Conservation (phyloP, 2,888 invertebrate species). For the Parnassius apollo region DNA sequence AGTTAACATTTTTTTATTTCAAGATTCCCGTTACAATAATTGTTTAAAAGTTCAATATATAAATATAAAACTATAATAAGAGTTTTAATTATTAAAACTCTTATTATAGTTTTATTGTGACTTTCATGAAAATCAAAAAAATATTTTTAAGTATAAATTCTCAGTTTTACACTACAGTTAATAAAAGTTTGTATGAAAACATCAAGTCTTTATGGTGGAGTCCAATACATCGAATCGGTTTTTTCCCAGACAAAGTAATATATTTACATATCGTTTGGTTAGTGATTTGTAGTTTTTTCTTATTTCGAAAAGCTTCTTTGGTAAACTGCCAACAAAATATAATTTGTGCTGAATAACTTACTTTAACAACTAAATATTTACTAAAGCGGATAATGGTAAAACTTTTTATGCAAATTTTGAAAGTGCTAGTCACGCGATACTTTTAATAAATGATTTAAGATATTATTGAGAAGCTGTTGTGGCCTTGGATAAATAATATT, state of each 20-base stretch:
- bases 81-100: no score
- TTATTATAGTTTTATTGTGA: no score
- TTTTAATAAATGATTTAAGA: no score
- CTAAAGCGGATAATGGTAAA: neutral
- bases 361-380: conserved; percentile 16
- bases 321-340: conserved; percentile 49
- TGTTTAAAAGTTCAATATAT: no score
- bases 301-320: conserved; percentile 57
- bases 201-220: conserved; percentile 10
- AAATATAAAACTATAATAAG: no score
- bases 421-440: neutral
- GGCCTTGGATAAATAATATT: no score
- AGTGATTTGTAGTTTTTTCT: conserved; percentile 50
- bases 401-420: conserved; percentile 21
- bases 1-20: no score
- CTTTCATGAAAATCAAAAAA: neutral
- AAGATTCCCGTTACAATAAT: no score
- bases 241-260: conserved; percentile 22
- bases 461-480: no score
- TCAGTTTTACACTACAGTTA: neutral
- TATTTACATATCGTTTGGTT: conserved; percentile 54
- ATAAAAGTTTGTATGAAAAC: conserved; percentile 8
- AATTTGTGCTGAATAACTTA: conserved; percentile 30
- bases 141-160: neutral
- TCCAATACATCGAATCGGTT: conserved; percentile 11